Conservation (phyloP, 2,113 vertebrate genomes). For the Gavialis gangeticus region DNA sequence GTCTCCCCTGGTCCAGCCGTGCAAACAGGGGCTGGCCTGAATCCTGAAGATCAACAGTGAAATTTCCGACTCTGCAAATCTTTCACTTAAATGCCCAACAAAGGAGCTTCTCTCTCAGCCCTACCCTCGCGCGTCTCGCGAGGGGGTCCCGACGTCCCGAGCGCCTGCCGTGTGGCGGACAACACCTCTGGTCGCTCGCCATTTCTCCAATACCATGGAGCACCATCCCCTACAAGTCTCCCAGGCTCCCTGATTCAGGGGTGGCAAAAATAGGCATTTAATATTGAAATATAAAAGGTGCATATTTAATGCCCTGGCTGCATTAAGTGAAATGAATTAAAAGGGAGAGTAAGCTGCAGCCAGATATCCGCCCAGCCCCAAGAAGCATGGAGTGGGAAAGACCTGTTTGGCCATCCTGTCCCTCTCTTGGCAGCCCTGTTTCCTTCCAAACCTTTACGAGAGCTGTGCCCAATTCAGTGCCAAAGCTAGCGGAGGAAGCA, state of each 20-base stretch:
- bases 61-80: slow-evolving; percentile 28
- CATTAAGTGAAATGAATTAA: background rate
- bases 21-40: slow-evolving; percentile 65
- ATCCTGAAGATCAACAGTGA: slow-evolving; percentile 40
- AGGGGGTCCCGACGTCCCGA: slow-evolving; percentile 54
- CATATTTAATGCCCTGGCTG: slow-evolving; percentile 46
- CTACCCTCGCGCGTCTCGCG: slow-evolving; percentile 40
- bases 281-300: slow-evolving; percentile 69
- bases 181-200: background rate
- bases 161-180: background rate
- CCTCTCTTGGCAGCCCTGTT: background rate
- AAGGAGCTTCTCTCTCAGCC: slow-evolving; percentile 53
- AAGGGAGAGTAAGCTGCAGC: too few species aligned
- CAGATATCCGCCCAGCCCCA: too few species aligned
- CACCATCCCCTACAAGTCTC: slow-evolving; percentile 70
- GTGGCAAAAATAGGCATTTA: slow-evolving; percentile 70
- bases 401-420: too few species aligned
- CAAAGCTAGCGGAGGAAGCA: background rate
- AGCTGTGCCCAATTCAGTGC: background rate
- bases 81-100: slow-evolving; percentile 12
- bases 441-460: background rate
- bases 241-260: slow-evolving; percentile 71
- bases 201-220: slow-evolving; percentile 52
- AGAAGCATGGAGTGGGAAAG: too few species aligned
- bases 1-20: accelerated